Evolutionary conservation across 1,140 invertebrate species (phyloP).

Genomic region (Drosophila burlai): DNA sequence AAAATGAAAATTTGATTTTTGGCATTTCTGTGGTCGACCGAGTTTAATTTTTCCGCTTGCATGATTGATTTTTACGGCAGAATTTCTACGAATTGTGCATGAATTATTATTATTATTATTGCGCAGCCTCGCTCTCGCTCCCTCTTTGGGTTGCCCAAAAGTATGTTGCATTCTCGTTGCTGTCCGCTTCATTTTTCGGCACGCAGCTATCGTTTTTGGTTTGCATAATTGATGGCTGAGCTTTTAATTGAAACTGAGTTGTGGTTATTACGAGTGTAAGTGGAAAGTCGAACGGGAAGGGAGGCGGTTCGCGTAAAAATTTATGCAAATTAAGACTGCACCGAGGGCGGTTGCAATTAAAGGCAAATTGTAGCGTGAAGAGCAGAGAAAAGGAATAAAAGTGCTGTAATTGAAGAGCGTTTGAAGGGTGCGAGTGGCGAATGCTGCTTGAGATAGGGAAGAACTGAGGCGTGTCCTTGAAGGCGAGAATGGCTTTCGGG

Average conservation of each 20-base stretch:
- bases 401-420: slow-evolving; percentile 46
- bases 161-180: slow-evolving; percentile 28
- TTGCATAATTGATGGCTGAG: slow-evolving; percentile 66
- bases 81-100: slow-evolving; percentile 26
- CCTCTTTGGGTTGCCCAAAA: slow-evolving; percentile 4
- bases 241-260: slow-evolving; percentile 72
- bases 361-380: slow-evolving; percentile 38
- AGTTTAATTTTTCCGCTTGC: slow-evolving; percentile 13
- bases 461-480: slow-evolving; percentile 31
- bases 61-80: slow-evolving; percentile 49
- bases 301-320: slow-evolving; percentile 21
- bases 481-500: slow-evolving; percentile 5
- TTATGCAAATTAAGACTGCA: slow-evolving; percentile 60
- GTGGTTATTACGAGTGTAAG: slow-evolving; percentile 54
- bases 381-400: slow-evolving; percentile 39
- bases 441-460: slow-evolving; percentile 33
- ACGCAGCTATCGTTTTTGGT: slow-evolving; percentile 15
- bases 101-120: slow-evolving; percentile 31
- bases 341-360: slow-evolving; percentile 37
- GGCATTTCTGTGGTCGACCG: slow-evolving; percentile 34
- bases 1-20: slow-evolving; percentile 58
- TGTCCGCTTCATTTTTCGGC: slow-evolving; percentile 13
- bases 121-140: too few species aligned
- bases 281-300: neutral
- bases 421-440: slow-evolving; percentile 42